Evolutionary conservation across 2,888 invertebrate genomes (phyloP).

Genomic region (Heteropelma amictum): DNA sequence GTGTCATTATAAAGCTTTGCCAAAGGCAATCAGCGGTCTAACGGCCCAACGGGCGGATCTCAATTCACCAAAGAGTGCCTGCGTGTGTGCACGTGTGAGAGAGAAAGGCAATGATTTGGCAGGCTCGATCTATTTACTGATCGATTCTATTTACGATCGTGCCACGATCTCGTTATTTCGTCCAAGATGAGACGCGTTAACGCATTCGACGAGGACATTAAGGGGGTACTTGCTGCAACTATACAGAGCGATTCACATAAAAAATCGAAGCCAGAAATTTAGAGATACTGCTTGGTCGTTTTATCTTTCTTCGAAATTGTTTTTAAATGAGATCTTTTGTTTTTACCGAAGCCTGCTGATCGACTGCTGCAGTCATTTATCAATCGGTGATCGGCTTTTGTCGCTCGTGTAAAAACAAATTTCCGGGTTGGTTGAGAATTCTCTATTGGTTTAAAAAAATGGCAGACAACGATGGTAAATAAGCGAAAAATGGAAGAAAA

Average conservation of each 20-base stretch:
- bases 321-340: too few relatives aligned
- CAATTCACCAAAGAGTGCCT: slow-evolving; percentile 11
- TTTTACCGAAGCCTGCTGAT: too few relatives aligned
- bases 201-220: background rate
- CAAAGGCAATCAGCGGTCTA: slow-evolving; percentile 67
- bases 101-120: slow-evolving; percentile 43
- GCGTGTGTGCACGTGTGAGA: too few relatives aligned
- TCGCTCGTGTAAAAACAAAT: too few relatives aligned
- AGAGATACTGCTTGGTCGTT: too few relatives aligned
- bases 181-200: slow-evolving; percentile 21
- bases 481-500: too few relatives aligned
- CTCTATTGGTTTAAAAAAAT: too few relatives aligned
- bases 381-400: too few relatives aligned
- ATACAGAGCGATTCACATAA: slow-evolving; percentile 25
- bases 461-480: too few relatives aligned
- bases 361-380: too few relatives aligned
- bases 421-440: too few relatives aligned
- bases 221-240: slow-evolving; percentile 29
- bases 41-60: slow-evolving; percentile 2
- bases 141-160: slow-evolving; percentile 77
- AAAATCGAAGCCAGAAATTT: slow-evolving; percentile 12
- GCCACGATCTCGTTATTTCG: slow-evolving; percentile 71
- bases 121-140: slow-evolving; percentile 76
- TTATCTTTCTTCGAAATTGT: too few relatives aligned
- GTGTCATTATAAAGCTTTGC: slow-evolving; percentile 76